phyloP scores from a whole-genome alignment of 2,888 invertebrate genomes.

The Trisateles emortualis region DNA sequence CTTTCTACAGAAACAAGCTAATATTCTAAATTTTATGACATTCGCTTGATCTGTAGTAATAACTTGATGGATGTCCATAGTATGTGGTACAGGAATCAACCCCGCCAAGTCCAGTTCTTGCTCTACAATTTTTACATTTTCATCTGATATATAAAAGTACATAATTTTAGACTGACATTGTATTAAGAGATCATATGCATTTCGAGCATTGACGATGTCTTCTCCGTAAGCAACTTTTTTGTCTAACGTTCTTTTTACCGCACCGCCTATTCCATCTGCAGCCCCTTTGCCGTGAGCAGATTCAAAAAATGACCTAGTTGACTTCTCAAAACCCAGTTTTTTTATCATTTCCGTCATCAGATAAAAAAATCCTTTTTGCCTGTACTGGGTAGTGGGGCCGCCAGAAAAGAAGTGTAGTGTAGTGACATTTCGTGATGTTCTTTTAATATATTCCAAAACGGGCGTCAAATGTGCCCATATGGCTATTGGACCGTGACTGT shows the following conservation, averaged over 20 bases:
- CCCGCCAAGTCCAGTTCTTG: too few relatives aligned
- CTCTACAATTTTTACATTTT: too few relatives aligned
- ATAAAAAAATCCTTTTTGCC: conserved; percentile 10
- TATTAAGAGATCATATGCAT: not conserved
- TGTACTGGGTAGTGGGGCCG: conserved; percentile 11
- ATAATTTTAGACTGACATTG: too few relatives aligned
- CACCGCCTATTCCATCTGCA: not conserved
- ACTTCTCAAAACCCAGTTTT: conserved; percentile 6
- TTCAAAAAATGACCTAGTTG: conserved; percentile 18
- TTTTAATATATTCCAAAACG: not conserved
- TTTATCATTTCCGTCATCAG: conserved; percentile 7
- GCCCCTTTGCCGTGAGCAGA: not conserved
- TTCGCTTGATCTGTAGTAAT: too few relatives aligned
- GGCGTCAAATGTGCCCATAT: conserved; percentile 8
- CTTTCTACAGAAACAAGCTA: too few relatives aligned
- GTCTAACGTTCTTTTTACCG: not conserved
- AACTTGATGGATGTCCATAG: too few relatives aligned
- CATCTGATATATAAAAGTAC: too few relatives aligned
- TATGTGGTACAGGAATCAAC: too few relatives aligned
- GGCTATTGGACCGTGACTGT: not conserved
- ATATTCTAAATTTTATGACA: too few relatives aligned
- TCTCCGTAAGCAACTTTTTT: not conserved
- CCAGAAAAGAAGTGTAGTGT: conserved; percentile 8
- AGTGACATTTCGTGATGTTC: not conserved
- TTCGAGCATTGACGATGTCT: not conserved